Percentiles rank a stretch among this genome's conserved stretches.
phyloP scores from a whole-genome alignment of 2,113 vertebrate genomes.

The Orthonyx spaldingii region DNA sequence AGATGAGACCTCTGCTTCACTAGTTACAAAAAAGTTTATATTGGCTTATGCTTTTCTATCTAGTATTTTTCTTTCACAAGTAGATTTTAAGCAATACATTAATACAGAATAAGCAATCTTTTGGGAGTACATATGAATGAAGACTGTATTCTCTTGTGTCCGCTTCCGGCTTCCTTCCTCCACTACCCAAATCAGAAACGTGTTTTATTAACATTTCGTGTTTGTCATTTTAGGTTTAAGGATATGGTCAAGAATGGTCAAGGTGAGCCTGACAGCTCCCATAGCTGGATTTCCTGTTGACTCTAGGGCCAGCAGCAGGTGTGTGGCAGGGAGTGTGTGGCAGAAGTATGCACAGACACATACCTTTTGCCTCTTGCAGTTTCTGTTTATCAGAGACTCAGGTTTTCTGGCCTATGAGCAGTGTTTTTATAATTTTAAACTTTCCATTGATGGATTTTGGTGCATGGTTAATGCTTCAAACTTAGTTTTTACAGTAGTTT shows the following conservation, averaged over 20 bases:
- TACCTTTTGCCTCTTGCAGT: neutral
- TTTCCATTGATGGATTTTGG: neutral
- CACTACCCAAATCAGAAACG: neutral
- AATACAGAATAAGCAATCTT: neutral
- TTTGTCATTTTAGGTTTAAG: neutral
- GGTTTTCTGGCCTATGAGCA: neutral
- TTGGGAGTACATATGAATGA: neutral
- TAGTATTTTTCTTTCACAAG: neutral
- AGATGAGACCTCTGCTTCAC: neutral
- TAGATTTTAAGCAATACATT: neutral
- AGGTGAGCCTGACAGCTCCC: neutral
- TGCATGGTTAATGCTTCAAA: neutral
- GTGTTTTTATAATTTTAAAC: neutral
- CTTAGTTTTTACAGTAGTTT: neutral
- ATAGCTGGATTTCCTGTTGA: neutral
- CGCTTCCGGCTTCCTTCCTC: neutral
- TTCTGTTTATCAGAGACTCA: neutral
- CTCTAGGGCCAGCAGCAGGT: neutral
- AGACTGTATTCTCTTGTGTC: neutral
- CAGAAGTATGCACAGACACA: neutral
- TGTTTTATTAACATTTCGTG: neutral
- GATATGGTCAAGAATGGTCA: neutral
- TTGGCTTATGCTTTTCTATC: neutral
- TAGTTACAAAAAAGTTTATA: neutral
- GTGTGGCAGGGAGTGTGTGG: neutral